Conservation (phyloP, 2,888 invertebrate genomes). For the Drosophila neoperkinsi region DNA sequence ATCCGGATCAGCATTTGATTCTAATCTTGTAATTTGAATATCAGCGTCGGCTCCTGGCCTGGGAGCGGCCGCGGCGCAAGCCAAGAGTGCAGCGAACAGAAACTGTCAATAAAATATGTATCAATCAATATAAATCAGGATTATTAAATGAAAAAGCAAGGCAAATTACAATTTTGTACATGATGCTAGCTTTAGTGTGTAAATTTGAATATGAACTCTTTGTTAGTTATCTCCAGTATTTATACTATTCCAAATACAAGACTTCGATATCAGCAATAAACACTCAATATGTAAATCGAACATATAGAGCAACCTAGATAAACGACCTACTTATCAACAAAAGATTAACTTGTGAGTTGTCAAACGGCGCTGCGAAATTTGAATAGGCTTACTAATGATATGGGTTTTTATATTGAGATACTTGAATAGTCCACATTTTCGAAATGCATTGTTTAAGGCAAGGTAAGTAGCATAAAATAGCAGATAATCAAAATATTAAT, state of each 20-base stretch:
- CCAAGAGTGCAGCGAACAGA: conserved; percentile 49
- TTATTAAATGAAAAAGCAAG: not conserved
- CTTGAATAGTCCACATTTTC: not conserved
- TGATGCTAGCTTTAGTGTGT: conserved; percentile 48
- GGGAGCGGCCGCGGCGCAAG: conserved; percentile 43
- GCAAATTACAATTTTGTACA: conserved; percentile 73
- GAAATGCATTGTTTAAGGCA: not conserved
- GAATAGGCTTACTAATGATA: conserved; percentile 27
- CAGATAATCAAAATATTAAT: no score
- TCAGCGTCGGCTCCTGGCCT: not conserved
- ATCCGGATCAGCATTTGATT: conserved; percentile 78
- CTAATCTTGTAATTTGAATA: conserved; percentile 34
- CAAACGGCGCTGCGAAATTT: not conserved
- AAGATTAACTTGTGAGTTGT: conserved; percentile 16
- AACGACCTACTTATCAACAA: conserved; percentile 40
- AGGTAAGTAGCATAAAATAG: not conserved
- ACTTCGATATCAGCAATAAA: conserved; percentile 24
- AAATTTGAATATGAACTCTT: conserved; percentile 37
- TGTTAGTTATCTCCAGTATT: conserved; percentile 43
- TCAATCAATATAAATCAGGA: not conserved
- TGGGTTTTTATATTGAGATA: not conserved
- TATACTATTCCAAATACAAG: conserved; percentile 47
- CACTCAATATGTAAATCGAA: conserved; percentile 66
- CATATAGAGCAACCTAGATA: conserved; percentile 48
- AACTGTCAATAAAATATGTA: conserved; percentile 47